A percentile compares a stretch with the other conserved stretches of the same genome.
phyloP scores from a whole-genome alignment of 2,113 vertebrate genomes.

The Mugil cephalus region DNA sequence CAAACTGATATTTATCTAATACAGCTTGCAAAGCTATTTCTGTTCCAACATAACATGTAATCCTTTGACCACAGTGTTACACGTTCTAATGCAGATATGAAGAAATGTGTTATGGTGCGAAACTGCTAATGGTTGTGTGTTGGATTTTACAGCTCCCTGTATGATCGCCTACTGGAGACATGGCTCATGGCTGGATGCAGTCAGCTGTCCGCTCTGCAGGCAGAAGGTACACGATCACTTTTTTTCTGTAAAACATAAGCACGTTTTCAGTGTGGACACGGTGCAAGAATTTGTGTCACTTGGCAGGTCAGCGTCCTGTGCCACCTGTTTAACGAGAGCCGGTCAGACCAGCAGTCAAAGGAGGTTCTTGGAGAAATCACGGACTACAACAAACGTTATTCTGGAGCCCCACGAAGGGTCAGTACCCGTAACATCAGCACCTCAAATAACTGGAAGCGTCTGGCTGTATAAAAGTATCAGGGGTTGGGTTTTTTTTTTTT shows the following conservation, averaged over 20 bases:
- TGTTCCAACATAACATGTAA: neutral
- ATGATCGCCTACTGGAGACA: conserved; percentile 89
- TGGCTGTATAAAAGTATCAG: conserved; percentile 4
- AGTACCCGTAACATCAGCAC: conserved; percentile 43
- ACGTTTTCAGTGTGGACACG: neutral
- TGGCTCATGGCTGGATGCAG: conserved; percentile 85
- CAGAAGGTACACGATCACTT: conserved; percentile 78
- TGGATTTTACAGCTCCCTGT: conserved; percentile 81
- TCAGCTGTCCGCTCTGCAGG: conserved; percentile 89
- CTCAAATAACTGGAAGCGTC: neutral
- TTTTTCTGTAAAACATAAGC: neutral
- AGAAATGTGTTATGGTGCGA: neutral
- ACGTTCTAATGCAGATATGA: too few relatives aligned
- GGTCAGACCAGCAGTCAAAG: conserved; percentile 72
- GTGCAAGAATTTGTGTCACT: conserved; percentile 4
- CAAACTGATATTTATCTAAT: conserved; percentile 4
- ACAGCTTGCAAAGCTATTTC: conserved; percentile 1
- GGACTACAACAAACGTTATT: conserved; percentile 89
- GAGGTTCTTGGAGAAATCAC: conserved; percentile 80
- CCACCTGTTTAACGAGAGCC: conserved; percentile 78
- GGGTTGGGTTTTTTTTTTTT: neutral
- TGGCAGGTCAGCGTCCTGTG: conserved; percentile 79
- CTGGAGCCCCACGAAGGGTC: conserved; percentile 83
- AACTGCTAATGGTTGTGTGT: conserved; percentile 6
- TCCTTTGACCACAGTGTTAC: too few relatives aligned